phyloP scores from a whole-genome alignment of 2,797 vertebrate species.

The Phalloptychus januarius region DNA sequence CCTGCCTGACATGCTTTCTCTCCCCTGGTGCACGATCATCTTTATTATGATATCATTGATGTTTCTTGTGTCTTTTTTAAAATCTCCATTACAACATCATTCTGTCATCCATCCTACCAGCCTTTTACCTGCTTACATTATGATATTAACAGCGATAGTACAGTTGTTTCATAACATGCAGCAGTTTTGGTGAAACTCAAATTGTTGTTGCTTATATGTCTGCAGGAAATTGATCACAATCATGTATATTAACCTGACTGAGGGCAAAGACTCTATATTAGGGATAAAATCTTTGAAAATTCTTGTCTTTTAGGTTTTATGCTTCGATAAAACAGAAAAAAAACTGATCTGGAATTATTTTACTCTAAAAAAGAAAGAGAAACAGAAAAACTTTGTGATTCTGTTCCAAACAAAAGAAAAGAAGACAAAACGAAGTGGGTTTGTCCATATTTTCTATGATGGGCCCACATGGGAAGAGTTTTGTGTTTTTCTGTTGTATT shows the following conservation, averaged over 20 bases:
- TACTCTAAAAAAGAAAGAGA: neutral
- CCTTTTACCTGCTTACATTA: neutral
- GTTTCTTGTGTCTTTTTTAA: constrained; percentile 1
- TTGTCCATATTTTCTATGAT: no score
- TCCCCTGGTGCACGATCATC: constrained; percentile 2
- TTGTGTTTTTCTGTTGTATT: no score
- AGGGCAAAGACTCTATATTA: neutral
- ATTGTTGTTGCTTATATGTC: neutral
- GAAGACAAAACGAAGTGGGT: neutral
- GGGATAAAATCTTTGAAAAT: neutral
- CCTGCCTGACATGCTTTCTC: neutral
- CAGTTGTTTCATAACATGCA: neutral
- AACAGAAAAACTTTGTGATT: neutral
- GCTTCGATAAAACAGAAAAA: neutral
- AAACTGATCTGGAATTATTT: neutral
- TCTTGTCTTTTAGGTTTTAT: neutral
- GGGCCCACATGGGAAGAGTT: no score
- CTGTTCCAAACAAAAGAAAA: neutral
- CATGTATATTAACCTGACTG: neutral
- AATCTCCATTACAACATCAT: neutral
- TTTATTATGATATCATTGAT: constrained; percentile 8
- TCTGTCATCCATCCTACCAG: neutral
- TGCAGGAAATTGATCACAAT: neutral
- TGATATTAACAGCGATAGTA: neutral
- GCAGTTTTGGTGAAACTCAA: neutral